Evolutionary conservation across 2,113 vertebrate genomes (phyloP), one percentile per base, ranked within the genome.

Genomic region (Phylloscopus trochilus): DNA sequence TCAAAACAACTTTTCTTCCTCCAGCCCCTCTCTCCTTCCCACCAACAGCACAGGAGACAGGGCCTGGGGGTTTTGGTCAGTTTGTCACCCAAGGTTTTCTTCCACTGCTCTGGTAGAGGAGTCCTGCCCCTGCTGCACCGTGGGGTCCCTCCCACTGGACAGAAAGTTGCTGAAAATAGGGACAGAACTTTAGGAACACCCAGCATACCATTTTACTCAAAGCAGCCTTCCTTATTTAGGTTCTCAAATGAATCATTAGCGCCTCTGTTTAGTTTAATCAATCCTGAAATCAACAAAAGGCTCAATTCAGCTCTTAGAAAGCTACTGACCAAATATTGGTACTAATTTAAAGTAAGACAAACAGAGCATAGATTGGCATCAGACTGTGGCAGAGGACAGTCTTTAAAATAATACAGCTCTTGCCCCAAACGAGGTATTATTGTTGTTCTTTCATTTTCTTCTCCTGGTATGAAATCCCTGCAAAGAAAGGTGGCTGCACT

Each of bases 31-130:
- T 12, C 21, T 68, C 41, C 27, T 80, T 47, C 27, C n/a, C 41
- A 37, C 21, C 2, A 3, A 5, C 52, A 68, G 10, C 0, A 0
- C 22, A 27, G 28, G 10, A 14, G 10, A 16, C 27, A 27, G 52
- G 4, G 8, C 1, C 1, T 5, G n/a, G 22, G 41, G 27, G 16
- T 31, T 67, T 67, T 53, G 62, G 33, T 46, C 33, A 24, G 76
- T 37, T 37, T 1, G 0, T 19, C 12, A 30, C 60, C 60, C 3
- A 5, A 28, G 12, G 4, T 80, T 46, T 66, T 15, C 26, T 13
- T 19, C 41, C 1, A 1, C 15, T 35, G 33, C 39, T 24, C 20
- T 0, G 11, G 18, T 9, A 43, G 24, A 14, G 11, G 6, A 35
- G 7, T 9, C 60, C 49, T 53, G 13, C 30, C 31, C 49, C 70